phyloP scores from a whole-genome alignment of 2,797 vertebrate species.

The Epinephelus coioides region DNA sequence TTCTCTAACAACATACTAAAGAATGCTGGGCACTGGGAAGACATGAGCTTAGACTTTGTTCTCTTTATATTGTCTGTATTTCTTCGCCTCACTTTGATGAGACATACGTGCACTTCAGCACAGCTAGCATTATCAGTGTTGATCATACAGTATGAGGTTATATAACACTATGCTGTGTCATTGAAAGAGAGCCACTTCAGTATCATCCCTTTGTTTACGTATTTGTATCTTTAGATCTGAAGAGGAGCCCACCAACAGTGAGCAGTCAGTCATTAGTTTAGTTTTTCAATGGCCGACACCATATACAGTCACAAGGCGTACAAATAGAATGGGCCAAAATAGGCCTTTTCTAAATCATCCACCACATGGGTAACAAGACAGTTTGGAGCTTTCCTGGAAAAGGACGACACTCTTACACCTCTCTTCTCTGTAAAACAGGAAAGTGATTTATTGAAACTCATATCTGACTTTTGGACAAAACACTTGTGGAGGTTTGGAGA shows the following conservation, averaged over 20 bases:
- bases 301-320: constrained; percentile 63
- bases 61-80: not conserved
- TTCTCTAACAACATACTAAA: constrained; percentile 7
- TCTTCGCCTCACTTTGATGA: constrained; percentile 1
- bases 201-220: constrained; percentile 21
- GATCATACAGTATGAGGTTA: constrained; percentile 21
- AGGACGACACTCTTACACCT: not conserved
- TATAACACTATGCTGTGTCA: not conserved
- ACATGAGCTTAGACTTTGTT: constrained; percentile 18
- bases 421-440: constrained; percentile 11
- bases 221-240: constrained; percentile 51
- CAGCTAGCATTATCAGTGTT: not conserved
- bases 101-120: not conserved
- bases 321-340: constrained; percentile 37
- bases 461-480: constrained; percentile 9
- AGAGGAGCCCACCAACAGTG: constrained; percentile 63
- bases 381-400: constrained; percentile 30
- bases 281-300: constrained; percentile 55
- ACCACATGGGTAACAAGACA: not conserved
- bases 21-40: constrained; percentile 14
- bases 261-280: constrained; percentile 55
- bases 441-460: constrained; percentile 7
- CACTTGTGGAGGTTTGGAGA: constrained; percentile 6
- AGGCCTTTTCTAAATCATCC: constrained; percentile 38
- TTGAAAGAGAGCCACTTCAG: constrained; percentile 29